A percentile compares a stretch with the other conserved stretches of the same genome.
These are phyloP conservation scores for Flabesymbios commensalis DNA, from an alignment of 2,888 invertebrate genomes.

Conservation along the genomic window DNA sequence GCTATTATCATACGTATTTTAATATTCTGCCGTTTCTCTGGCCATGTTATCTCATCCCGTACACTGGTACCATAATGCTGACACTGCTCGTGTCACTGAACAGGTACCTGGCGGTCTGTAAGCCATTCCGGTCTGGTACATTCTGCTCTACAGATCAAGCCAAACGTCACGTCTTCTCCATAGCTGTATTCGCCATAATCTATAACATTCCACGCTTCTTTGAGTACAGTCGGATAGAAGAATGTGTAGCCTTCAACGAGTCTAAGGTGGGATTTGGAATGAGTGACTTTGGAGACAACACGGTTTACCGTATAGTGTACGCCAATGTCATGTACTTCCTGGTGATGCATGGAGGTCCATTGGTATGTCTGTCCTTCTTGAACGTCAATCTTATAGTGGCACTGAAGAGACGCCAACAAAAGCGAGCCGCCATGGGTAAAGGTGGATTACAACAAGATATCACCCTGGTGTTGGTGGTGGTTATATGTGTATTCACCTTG, in stretches of 20 bases:
- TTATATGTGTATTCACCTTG: slow-evolving; percentile 36
- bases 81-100: slow-evolving; percentile 38
- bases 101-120: slow-evolving; percentile 38
- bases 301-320: slow-evolving; percentile 35
- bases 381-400: slow-evolving; percentile 35
- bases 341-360: slow-evolving; percentile 38
- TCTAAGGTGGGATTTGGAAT: slow-evolving; percentile 24
- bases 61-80: slow-evolving; percentile 36
- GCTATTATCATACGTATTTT: slow-evolving; percentile 25
- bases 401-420: slow-evolving; percentile 24
- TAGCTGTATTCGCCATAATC: slow-evolving; percentile 33
- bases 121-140: slow-evolving; percentile 28
- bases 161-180: slow-evolving; percentile 25
- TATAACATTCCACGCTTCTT: slow-evolving; percentile 43
- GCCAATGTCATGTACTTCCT: slow-evolving; percentile 36
- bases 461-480: slow-evolving; percentile 37
- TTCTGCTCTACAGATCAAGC: slow-evolving; percentile 18
- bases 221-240: slow-evolving; percentile 31
- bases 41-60: slow-evolving; percentile 36
- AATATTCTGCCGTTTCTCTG: slow-evolving; percentile 34
- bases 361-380: slow-evolving; percentile 33
- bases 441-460: slow-evolving; percentile 35
- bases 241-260: slow-evolving; percentile 22
- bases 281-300: slow-evolving; percentile 34
- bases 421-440: slow-evolving; percentile 22